phyloP scores from a whole-genome alignment of 2,888 invertebrate species.

The Ennomos quercinarius region DNA sequence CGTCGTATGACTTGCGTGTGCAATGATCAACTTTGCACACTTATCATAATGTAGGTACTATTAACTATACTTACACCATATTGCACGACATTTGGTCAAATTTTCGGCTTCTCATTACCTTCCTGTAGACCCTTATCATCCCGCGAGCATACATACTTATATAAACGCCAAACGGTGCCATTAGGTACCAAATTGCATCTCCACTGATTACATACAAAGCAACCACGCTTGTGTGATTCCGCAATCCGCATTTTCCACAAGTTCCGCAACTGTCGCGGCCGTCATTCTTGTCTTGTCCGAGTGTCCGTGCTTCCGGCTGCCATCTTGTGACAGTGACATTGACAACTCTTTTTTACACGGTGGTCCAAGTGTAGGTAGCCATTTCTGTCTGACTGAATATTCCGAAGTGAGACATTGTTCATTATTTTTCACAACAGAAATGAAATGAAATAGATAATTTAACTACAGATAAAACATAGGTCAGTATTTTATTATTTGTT shows the following conservation, averaged over 20 bases:
- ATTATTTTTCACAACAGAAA: constrained; percentile 9
- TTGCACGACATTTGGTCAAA: constrained; percentile 16
- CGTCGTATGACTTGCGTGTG: too few relatives aligned
- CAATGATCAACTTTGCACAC: too few relatives aligned
- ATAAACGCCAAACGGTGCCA: constrained; percentile 22
- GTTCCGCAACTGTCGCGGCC: constrained; percentile 36
- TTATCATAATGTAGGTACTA: too few relatives aligned
- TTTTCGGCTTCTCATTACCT: constrained; percentile 1
- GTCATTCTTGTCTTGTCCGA: constrained; percentile 28
- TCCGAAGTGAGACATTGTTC: constrained; percentile 4
- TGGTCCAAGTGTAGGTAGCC: constrained; percentile 45
- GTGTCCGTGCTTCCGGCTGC: constrained; percentile 45
- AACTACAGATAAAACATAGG: too few relatives aligned
- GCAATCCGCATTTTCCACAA: constrained; percentile 48
- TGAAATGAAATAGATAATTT: too few relatives aligned
- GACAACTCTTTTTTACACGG: constrained; percentile 48
- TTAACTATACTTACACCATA: constrained; percentile 1
- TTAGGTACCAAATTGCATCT: constrained; percentile 43
- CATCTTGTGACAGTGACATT: constrained; percentile 18
- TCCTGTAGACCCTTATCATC: constrained; percentile 11
- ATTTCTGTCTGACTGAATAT: background rate
- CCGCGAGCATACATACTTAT: constrained; percentile 8
- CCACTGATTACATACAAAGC: constrained; percentile 45
- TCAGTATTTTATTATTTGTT: too few relatives aligned
- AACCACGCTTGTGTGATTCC: constrained; percentile 44